Conservation (phyloP, 2,797 vertebrate genomes). For the Nyctalus aviator region DNA sequence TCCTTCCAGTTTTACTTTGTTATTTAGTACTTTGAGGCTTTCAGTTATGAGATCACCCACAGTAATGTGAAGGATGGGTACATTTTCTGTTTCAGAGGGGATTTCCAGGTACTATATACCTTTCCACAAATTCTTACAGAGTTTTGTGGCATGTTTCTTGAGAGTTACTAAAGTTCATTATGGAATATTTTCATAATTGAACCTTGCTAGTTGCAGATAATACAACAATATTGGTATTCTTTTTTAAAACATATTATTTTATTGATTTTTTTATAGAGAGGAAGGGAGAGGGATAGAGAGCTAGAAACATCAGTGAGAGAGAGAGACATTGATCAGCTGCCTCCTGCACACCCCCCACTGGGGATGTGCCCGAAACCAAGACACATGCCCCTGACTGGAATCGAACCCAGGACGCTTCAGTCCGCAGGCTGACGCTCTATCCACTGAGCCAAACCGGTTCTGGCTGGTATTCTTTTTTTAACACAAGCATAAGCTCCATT, state of each 20-base stretch:
- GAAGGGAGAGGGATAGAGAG: too few relatives aligned
- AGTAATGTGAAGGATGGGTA: conserved; percentile 25
- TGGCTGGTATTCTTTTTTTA: neutral
- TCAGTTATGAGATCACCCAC: neutral
- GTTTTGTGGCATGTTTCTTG: conserved; percentile 44
- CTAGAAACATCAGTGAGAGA: too few relatives aligned
- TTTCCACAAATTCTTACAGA: conserved; percentile 62
- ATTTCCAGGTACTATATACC: neutral
- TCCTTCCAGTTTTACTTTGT: conserved; percentile 55
- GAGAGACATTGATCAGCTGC: too few relatives aligned
- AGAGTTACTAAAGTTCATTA: conserved; percentile 33
- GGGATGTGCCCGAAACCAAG: too few relatives aligned
- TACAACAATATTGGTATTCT: neutral
- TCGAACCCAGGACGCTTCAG: too few relatives aligned
- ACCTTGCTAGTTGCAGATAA: neutral
- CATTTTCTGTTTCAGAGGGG: conserved; percentile 63
- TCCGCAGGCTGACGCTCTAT: too few relatives aligned
- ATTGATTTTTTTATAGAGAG: too few relatives aligned
- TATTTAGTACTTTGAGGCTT: conserved; percentile 24
- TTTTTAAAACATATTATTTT: neutral
- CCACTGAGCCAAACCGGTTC: too few relatives aligned
- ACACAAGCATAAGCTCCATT: neutral
- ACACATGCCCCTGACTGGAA: too few relatives aligned
- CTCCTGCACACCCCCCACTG: too few relatives aligned
- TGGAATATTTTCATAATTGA: conserved; percentile 61